Percentiles rank a stretch among this genome's conserved stretches.
Conservation (phyloP, 1,140 invertebrate species). For the Aplysia californica region DNA sequence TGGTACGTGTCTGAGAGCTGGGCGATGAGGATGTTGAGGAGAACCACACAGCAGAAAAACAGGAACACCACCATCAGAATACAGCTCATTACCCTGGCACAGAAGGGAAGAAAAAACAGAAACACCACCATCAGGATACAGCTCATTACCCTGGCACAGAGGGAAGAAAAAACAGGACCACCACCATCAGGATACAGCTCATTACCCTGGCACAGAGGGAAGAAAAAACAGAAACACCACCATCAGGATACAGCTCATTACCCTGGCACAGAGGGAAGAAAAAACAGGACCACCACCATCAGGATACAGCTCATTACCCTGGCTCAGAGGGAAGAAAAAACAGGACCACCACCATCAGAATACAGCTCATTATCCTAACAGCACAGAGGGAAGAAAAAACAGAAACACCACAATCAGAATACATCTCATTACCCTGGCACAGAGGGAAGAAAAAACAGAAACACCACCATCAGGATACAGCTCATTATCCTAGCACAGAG, state of each 20-base stretch:
- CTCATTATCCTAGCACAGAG: too few relatives aligned
- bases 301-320: conserved; percentile 51
- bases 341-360: conserved; percentile 57
- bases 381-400: conserved; percentile 39
- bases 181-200: conserved; percentile 53
- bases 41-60: conserved; percentile 52
- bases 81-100: conserved; percentile 44
- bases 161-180: conserved; percentile 59
- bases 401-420: conserved; percentile 57
- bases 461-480: neutral
- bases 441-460: conserved; percentile 8
- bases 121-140: neutral
- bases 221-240: neutral
- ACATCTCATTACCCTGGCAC: conserved; percentile 44
- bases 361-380: conserved; percentile 50
- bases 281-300: conserved; percentile 57
- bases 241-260: too few relatives aligned
- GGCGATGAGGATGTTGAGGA: conserved; percentile 59
- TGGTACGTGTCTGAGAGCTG: conserved; percentile 60
- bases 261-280: too few relatives aligned
- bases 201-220: conserved; percentile 36
- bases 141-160: too few relatives aligned
- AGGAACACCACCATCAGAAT: conserved; percentile 58
- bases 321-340: conserved; percentile 37
- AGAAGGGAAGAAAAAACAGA: conserved; percentile 10